Conservation (phyloP, 2,113 vertebrate genomes). For the Corapipo altera region DNA sequence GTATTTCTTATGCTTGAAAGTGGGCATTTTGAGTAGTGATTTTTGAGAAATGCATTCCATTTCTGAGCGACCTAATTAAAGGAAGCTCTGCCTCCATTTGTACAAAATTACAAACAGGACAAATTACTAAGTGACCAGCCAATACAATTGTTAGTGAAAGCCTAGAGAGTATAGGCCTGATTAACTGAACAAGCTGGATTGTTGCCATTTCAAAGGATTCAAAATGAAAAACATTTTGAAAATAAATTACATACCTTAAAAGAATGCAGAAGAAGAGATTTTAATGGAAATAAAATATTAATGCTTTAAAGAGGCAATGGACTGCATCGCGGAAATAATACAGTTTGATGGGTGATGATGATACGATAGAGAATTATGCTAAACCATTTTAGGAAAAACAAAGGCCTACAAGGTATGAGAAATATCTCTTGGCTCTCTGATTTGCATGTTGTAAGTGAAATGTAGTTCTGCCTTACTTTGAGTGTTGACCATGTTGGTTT, state of each 20-base stretch:
- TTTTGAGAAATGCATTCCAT: neutral
- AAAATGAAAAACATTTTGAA: neutral
- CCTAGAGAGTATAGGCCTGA: neutral
- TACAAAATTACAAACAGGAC: neutral
- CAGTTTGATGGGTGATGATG: neutral
- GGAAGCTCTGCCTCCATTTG: neutral
- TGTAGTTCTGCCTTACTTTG: neutral
- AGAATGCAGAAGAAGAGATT: neutral
- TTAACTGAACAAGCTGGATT: neutral
- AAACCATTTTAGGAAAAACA: neutral
- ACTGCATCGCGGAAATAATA: neutral
- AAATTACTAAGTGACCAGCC: neutral
- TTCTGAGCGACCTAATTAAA: neutral
- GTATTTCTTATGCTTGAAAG: neutral
- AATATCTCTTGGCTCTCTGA: neutral
- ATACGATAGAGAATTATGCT: neutral
- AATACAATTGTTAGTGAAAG: neutral
- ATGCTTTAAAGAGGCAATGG: neutral
- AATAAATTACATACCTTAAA: neutral
- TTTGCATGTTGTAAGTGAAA: neutral
- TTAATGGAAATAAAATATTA: neutral
- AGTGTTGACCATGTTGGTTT: neutral
- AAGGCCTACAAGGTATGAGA: neutral
- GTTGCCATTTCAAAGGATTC: neutral
- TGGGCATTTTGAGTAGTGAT: neutral